Conservation (phyloP, 2,113 vertebrate species). For the Tylochromis polylepis region DNA sequence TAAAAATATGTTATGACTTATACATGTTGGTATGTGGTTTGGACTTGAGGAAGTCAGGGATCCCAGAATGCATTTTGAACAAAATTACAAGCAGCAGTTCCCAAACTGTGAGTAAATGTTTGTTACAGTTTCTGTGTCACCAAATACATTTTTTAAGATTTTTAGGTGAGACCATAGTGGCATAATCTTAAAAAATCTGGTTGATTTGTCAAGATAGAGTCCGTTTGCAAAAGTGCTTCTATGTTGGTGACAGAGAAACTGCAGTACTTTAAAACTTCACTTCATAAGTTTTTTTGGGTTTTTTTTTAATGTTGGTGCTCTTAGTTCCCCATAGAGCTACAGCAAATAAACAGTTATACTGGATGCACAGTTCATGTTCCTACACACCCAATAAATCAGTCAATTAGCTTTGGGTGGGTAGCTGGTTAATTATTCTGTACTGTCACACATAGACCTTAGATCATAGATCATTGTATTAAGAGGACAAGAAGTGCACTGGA, state of each 20-base stretch:
- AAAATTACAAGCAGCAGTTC: background rate
- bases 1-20: background rate
- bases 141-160: background rate
- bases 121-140: background rate
- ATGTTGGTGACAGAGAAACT: background rate
- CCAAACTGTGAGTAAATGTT: background rate
- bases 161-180: background rate
- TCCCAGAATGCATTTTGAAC: background rate
- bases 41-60: background rate
- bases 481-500: background rate
- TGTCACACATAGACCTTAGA: background rate
- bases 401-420: background rate
- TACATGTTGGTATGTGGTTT: background rate
- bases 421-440: background rate
- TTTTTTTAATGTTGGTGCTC: background rate
- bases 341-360: background rate
- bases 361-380: background rate
- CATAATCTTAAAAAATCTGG: background rate
- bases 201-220: background rate
- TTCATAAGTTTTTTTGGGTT: background rate
- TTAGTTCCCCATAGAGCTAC: background rate
- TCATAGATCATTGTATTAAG: background rate
- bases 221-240: background rate
- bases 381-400: background rate
- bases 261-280: background rate